phyloP scores from a whole-genome alignment of 2,113 vertebrate genomes.

The Ia io region DNA sequence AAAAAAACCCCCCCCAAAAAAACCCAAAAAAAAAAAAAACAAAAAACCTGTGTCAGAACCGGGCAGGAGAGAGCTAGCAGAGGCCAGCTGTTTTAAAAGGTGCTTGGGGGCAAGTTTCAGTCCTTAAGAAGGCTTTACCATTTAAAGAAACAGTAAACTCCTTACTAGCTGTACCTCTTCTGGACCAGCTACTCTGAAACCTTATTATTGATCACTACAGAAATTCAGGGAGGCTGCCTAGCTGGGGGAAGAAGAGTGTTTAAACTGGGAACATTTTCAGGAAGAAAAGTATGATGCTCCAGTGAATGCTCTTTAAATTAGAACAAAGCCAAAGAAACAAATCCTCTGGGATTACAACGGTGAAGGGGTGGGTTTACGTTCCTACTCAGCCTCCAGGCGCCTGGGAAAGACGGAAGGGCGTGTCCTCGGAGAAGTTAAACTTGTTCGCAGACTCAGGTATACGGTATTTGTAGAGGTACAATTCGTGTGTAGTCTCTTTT shows the following conservation, averaged over 20 bases:
- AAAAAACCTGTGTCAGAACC: background rate
- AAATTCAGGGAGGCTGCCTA: background rate
- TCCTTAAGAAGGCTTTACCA: background rate
- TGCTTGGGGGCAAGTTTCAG: background rate
- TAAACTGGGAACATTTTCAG: conserved; percentile 35
- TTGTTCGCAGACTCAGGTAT: background rate
- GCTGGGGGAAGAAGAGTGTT: background rate
- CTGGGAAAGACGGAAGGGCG: background rate
- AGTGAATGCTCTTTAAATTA: conserved; percentile 6
- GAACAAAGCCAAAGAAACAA: conserved; percentile 9
- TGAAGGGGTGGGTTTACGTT: background rate
- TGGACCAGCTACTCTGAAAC: background rate
- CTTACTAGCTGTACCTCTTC: background rate
- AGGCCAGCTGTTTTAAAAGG: background rate
- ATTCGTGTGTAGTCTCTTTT: background rate
- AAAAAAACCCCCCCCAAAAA: background rate
- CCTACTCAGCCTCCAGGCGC: background rate
- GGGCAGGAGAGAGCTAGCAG: background rate
- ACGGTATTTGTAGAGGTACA: background rate
- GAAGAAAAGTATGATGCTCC: conserved; percentile 4
- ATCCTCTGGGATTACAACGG: background rate
- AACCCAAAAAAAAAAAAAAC: conserved; percentile 38
- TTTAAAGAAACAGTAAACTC: background rate
- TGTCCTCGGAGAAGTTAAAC: background rate
- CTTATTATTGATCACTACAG: background rate